A percentile compares a stretch with the other conserved stretches of the same genome.
These are phyloP conservation scores for Alloscopus bannaensis DNA, from an alignment of 2,888 invertebrate genomes.

Conservation along the genomic window DNA sequence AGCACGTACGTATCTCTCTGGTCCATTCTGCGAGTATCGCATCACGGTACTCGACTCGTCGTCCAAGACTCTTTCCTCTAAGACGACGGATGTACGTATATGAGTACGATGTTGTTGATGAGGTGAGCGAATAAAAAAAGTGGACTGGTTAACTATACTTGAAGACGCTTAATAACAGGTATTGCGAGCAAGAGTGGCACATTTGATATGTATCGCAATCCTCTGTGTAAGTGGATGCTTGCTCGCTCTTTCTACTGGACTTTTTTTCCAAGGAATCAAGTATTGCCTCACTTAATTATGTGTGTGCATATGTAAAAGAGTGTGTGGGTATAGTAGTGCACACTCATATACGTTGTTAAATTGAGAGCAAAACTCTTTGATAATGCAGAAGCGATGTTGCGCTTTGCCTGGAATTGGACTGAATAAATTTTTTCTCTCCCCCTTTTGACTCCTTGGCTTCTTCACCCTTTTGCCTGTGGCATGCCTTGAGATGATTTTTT, in stretches of 20 bases:
- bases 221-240: no score
- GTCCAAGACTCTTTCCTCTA: background rate
- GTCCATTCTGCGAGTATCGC: constrained; percentile 26
- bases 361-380: background rate
- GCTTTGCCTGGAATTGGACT: constrained; percentile 28
- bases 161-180: constrained; percentile 19
- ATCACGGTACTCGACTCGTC: background rate
- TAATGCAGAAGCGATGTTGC: constrained; percentile 22
- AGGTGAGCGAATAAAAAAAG: constrained; percentile 34
- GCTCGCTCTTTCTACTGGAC: constrained; percentile 4
- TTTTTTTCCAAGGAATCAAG: constrained; percentile 2
- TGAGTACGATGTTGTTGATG: background rate
- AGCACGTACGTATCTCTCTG: constrained; percentile 38
- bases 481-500: no score
- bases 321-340: background rate
- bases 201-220: constrained; percentile 15
- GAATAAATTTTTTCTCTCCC: constrained; percentile 12
- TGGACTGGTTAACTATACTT: constrained; percentile 40
- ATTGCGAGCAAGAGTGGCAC: constrained; percentile 7
- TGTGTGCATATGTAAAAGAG: background rate
- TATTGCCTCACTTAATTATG: no score
- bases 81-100: constrained; percentile 8
- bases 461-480: constrained; percentile 39
- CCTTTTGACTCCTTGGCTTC: constrained; percentile 21
- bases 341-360: constrained; percentile 3